Percentiles rank a stretch among this genome's conserved stretches.
Evolutionary conservation across 2,888 invertebrate species (phyloP).

Genomic region (Drosophila dives): DNA sequence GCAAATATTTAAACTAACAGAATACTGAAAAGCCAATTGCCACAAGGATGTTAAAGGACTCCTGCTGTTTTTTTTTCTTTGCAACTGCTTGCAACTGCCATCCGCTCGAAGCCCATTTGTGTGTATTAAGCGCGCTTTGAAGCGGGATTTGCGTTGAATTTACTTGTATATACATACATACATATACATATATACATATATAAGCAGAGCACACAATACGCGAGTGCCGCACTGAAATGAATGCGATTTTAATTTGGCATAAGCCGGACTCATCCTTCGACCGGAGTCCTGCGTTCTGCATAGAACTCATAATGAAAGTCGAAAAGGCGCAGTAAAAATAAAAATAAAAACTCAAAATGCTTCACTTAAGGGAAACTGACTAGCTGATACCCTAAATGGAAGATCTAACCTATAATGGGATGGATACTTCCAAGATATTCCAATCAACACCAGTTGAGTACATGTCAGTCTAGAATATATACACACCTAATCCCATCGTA

Average conservation of each 20-base stretch:
- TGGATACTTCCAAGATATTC: neutral
- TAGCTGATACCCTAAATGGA: neutral
- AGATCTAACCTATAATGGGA: neutral
- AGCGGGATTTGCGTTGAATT: slow-evolving; percentile 62
- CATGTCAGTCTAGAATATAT: neutral
- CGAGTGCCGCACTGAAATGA: slow-evolving; percentile 53
- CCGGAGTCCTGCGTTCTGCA: slow-evolving; percentile 11
- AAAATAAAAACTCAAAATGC: neutral
- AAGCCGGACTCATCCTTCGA: slow-evolving; percentile 68
- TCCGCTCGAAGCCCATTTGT: slow-evolving; percentile 38
- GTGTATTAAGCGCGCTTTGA: slow-evolving; percentile 56
- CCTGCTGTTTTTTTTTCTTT: slow-evolving; percentile 16
- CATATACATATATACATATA: slow-evolving; percentile 26
- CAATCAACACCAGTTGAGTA: neutral
- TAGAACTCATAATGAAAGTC: slow-evolving; percentile 56
- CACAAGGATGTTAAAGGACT: slow-evolving; percentile 10
- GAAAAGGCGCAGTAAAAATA: slow-evolving; percentile 39
- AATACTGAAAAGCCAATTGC: slow-evolving; percentile 37
- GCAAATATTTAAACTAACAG: slow-evolving; percentile 15
- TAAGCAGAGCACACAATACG: slow-evolving; percentile 21
- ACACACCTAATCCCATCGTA: neutral
- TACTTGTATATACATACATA: slow-evolving; percentile 29
- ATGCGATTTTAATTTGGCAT: slow-evolving; percentile 80
- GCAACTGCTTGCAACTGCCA: slow-evolving; percentile 17
- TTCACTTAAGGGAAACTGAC: neutral